Evolutionary conservation across 37 sponge, comb jelly and placozoan species (phyloP).

Genomic region (Hexactinellida sp.): DNA sequence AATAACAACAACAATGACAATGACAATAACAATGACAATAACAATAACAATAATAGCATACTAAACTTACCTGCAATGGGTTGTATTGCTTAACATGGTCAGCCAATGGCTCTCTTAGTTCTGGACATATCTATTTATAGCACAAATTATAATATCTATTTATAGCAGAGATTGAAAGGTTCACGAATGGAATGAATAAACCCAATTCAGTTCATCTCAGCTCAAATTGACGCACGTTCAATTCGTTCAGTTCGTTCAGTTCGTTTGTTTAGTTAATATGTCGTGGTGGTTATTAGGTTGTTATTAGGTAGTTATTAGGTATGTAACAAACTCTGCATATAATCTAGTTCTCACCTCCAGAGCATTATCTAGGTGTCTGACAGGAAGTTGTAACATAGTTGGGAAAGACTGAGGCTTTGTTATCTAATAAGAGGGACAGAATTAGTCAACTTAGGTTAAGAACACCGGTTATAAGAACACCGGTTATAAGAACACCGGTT

Average conservation of each 20-base stretch:
- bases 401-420: conserved; percentile 79
- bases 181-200: too few relatives aligned
- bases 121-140: conserved; percentile 31
- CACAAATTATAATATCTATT: not conserved
- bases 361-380: conserved; percentile 35
- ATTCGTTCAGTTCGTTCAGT: too few relatives aligned
- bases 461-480: not conserved
- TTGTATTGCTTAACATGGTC: conserved; percentile 27
- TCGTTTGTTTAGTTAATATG: too few relatives aligned
- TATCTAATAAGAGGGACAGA: conserved; percentile 23
- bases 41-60: too few relatives aligned
- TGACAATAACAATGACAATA: too few relatives aligned
- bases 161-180: too few relatives aligned
- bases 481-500: not conserved
- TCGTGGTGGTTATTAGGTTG: too few relatives aligned
- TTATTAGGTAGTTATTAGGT: too few relatives aligned
- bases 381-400: conserved; percentile 64
- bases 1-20: too few relatives aligned
- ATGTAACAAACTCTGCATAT: not conserved
- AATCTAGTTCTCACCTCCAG: conserved; percentile 20
- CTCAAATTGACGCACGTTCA: too few relatives aligned
- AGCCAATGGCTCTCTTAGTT: conserved; percentile 17
- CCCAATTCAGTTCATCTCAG: too few relatives aligned
- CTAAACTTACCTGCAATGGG: conserved; percentile 32
- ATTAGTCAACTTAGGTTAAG: too few relatives aligned